Conservation (phyloP, 2,113 vertebrate species). For the Serinus canaria region DNA sequence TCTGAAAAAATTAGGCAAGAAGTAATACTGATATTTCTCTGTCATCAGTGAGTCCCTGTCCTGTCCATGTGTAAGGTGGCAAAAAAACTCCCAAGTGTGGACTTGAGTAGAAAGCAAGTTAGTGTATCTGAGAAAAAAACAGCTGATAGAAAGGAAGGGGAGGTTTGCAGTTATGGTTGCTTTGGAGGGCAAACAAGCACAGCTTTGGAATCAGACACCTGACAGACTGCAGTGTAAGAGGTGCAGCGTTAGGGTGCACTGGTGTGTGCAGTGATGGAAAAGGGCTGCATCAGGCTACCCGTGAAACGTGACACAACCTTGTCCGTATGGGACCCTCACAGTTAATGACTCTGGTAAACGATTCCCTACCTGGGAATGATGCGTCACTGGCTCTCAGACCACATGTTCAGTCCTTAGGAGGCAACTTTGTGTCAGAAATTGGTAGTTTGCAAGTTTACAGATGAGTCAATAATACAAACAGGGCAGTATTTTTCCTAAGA, state of each 20-base stretch:
- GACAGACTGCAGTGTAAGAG: not conserved
- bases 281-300: not conserved
- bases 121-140: not conserved
- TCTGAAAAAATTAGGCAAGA: not conserved
- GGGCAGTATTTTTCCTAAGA: not conserved
- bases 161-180: not conserved
- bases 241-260: fast-evolving
- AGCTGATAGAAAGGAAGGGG: not conserved
- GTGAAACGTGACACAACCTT: fast-evolving
- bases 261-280: not conserved
- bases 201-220: not conserved
- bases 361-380: not conserved
- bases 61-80: not conserved
- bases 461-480: not conserved
- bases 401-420: not conserved
- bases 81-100: not conserved
- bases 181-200: not conserved
- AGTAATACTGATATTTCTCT: not conserved
- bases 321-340: not conserved
- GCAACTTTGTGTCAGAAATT: not conserved
- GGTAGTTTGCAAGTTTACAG: not conserved
- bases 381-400: fast-evolving
- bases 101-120: fast-evolving
- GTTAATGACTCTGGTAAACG: not conserved
- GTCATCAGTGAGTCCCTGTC: not conserved